These are phyloP conservation scores for Leucophenga montana DNA, from an alignment of 2,888 invertebrate species.

Conservation along the genomic window DNA sequence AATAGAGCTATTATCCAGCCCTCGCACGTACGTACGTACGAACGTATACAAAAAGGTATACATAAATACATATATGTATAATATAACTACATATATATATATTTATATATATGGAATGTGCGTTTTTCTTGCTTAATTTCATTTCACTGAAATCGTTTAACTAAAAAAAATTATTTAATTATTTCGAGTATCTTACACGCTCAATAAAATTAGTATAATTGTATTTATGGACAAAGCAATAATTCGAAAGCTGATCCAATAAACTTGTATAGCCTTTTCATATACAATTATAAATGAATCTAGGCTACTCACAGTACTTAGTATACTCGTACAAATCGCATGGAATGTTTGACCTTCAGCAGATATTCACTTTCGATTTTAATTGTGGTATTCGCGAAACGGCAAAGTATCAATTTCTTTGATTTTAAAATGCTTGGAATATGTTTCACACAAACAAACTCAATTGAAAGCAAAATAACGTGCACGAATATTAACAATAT, in stretches of 20 bases:
- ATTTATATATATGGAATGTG: too few relatives aligned
- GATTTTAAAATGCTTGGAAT: conserved; percentile 48
- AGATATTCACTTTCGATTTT: conserved; percentile 62
- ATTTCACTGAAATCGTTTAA: too few relatives aligned
- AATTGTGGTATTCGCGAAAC: conserved; percentile 45
- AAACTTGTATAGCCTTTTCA: conserved; percentile 44
- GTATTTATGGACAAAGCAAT: conserved; percentile 41
- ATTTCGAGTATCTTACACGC: conserved; percentile 42
- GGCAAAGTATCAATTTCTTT: conserved; percentile 61
- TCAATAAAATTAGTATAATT: conserved; percentile 57
- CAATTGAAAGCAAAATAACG: conserved; percentile 66
- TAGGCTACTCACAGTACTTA: too few relatives aligned
- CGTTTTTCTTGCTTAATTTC: too few relatives aligned
- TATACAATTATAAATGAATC: too few relatives aligned
- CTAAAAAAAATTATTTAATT: too few relatives aligned
- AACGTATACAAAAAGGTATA: too few relatives aligned
- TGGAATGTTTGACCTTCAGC: conserved; percentile 52
- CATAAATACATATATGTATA: too few relatives aligned
- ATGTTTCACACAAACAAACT: conserved; percentile 22
- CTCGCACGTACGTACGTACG: too few relatives aligned
- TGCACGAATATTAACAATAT: conserved; percentile 28
- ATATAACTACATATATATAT: too few relatives aligned
- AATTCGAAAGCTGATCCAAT: conserved; percentile 61
- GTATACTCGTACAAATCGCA: not conserved
- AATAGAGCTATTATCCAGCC: too few relatives aligned